phyloP scores from a whole-genome alignment of 2,113 vertebrate genomes.

The Thamnaconus septentrionalis region DNA sequence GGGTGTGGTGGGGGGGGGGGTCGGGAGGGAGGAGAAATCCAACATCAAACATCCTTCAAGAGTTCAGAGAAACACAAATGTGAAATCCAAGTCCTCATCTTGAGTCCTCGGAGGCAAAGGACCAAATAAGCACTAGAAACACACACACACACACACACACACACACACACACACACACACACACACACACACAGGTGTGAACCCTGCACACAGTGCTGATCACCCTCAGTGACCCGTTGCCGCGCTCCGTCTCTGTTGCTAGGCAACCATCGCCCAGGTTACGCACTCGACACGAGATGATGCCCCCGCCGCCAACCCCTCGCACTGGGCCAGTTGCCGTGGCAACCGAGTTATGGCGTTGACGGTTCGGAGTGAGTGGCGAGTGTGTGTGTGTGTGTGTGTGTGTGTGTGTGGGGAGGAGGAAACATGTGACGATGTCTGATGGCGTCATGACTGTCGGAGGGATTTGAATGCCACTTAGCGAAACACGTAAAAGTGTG shows the following conservation, averaged over 20 bases:
- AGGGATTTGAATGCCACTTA: too few species aligned
- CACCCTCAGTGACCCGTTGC: slow-evolving; percentile 47
- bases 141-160: slow-evolving; percentile 2
- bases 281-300: slow-evolving; percentile 66
- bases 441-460: too few species aligned
- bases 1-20: slow-evolving; percentile 1
- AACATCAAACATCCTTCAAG: too few species aligned
- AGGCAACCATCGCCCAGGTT: slow-evolving; percentile 79
- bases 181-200: slow-evolving; percentile 39
- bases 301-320: slow-evolving; percentile 64
- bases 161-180: slow-evolving; percentile 5
- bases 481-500: too few species aligned
- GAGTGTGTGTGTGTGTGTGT: slow-evolving; percentile 8
- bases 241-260: slow-evolving; percentile 69
- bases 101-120: slow-evolving; percentile 13
- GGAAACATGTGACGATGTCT: neutral
- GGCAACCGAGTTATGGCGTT: slow-evolving; percentile 52
- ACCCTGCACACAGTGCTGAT: neutral
- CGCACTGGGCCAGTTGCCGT: slow-evolving; percentile 64
- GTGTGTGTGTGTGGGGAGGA: slow-evolving; percentile 15
- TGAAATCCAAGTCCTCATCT: too few species aligned
- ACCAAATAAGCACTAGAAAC: neutral
- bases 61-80: too few species aligned
- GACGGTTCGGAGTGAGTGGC: too few species aligned
- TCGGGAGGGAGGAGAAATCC: neutral